phyloP scores from a whole-genome alignment of 2,797 vertebrate species.

The Ibycter americanus region DNA sequence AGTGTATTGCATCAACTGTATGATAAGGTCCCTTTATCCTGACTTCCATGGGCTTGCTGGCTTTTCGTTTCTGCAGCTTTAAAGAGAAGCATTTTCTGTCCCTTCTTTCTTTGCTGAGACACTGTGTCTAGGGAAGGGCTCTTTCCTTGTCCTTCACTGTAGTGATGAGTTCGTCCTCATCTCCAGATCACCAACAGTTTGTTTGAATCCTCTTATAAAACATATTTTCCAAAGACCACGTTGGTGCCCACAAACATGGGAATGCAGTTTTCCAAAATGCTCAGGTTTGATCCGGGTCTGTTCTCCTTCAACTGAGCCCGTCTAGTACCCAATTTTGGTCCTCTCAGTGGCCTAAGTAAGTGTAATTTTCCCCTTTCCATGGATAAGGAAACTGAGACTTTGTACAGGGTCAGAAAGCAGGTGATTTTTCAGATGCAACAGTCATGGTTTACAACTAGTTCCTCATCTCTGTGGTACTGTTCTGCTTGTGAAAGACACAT shows the following conservation, averaged over 20 bases:
- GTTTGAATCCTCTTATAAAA: neutral
- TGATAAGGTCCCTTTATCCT: neutral
- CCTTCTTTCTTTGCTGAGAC: neutral
- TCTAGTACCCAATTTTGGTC: neutral
- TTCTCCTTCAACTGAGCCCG: neutral
- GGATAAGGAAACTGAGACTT: neutral
- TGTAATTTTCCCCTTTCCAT: neutral
- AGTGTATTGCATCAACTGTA: neutral
- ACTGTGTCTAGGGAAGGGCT: neutral
- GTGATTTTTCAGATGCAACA: neutral
- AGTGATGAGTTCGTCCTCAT: neutral
- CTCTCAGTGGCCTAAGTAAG: neutral
- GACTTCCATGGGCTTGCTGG: neutral
- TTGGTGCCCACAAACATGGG: neutral
- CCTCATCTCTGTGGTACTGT: neutral
- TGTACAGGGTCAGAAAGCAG: neutral
- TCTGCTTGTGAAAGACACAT: neutral
- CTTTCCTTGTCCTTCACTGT: neutral
- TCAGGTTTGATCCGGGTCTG: neutral
- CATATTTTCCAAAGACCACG: neutral
- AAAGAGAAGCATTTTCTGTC: neutral
- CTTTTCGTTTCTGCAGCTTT: neutral
- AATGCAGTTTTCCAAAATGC: neutral
- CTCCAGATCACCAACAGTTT: neutral
- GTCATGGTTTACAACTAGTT: neutral